phyloP scores from a whole-genome alignment of 2,888 invertebrate species.

The Caenorhabditis sp. region DNA sequence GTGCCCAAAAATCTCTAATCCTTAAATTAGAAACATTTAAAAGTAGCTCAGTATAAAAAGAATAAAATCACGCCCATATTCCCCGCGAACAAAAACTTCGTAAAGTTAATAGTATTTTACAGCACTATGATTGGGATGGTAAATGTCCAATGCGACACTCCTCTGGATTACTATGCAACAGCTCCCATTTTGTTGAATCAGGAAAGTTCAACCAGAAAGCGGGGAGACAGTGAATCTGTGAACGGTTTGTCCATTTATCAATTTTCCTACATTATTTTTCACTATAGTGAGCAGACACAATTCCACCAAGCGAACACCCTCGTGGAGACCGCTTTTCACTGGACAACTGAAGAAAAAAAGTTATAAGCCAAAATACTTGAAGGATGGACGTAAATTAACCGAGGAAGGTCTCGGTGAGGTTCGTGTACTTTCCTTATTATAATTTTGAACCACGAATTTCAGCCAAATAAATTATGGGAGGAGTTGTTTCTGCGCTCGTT shows the following conservation, averaged over 20 bases:
- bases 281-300: constrained; percentile 37
- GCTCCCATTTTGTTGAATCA: constrained; percentile 59
- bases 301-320: constrained; percentile 54
- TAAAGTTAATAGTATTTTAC: not conserved
- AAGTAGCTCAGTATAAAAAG: not conserved
- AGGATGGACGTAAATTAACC: constrained; percentile 70
- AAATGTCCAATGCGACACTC: constrained; percentile 74
- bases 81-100: no score
- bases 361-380: constrained; percentile 67
- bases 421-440: constrained; percentile 20
- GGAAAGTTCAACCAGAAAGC: constrained; percentile 43
- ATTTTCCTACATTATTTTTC: no score
- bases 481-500: constrained; percentile 72
- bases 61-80: not conserved
- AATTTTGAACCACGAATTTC: no score
- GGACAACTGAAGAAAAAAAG: constrained; percentile 60
- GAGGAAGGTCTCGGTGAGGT: constrained; percentile 44
- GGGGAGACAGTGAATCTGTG: constrained; percentile 49
- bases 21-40: not conserved
- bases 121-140: constrained; percentile 75
- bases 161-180: constrained; percentile 72
- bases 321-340: constrained; percentile 67
- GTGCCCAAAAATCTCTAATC: not conserved
- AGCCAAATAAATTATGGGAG: constrained; percentile 74
- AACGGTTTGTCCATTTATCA: no score